Conservation (phyloP, 2,888 invertebrate species). For the Melikaiella ostensackeni region DNA sequence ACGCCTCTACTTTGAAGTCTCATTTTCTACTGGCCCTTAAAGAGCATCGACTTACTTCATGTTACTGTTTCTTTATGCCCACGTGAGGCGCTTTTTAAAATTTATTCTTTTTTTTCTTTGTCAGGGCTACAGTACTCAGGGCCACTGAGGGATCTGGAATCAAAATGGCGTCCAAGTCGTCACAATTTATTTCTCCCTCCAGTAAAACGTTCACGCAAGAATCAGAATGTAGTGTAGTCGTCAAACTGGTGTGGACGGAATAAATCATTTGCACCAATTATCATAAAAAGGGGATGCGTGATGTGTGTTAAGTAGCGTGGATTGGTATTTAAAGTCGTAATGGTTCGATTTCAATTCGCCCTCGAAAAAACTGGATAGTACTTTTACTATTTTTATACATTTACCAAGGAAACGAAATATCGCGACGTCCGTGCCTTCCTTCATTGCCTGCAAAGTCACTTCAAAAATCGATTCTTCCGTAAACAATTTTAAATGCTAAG, state of each 20-base stretch:
- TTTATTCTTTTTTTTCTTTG: conserved; percentile 12
- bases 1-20: too few relatives aligned
- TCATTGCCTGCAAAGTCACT: not conserved
- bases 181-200: conserved; percentile 34
- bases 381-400: conserved; percentile 19
- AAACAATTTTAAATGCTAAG: conserved; percentile 20
- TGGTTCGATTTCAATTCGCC: not conserved
- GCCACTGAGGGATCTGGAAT: conserved; percentile 27
- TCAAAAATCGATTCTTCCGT: conserved; percentile 14
- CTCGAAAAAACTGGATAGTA: conserved; percentile 26
- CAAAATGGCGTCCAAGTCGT: conserved; percentile 23
- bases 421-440: conserved; percentile 20
- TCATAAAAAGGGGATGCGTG: not conserved
- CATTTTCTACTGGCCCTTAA: not conserved
- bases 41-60: not conserved
- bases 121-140: not conserved
- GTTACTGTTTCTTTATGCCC: not conserved
- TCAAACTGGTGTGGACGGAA: conserved; percentile 23
- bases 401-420: conserved; percentile 25
- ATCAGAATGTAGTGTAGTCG: conserved; percentile 22
- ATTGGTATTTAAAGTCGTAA: not conserved
- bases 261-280: conserved; percentile 32
- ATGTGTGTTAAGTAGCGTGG: conserved; percentile 11
- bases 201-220: conserved; percentile 15
- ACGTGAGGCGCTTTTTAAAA: too few relatives aligned